Base-by-base conservation (phyloP, 53 echinoderm and acorn worm genomes). In the Mesocentrotus franciscanus region DNA sequence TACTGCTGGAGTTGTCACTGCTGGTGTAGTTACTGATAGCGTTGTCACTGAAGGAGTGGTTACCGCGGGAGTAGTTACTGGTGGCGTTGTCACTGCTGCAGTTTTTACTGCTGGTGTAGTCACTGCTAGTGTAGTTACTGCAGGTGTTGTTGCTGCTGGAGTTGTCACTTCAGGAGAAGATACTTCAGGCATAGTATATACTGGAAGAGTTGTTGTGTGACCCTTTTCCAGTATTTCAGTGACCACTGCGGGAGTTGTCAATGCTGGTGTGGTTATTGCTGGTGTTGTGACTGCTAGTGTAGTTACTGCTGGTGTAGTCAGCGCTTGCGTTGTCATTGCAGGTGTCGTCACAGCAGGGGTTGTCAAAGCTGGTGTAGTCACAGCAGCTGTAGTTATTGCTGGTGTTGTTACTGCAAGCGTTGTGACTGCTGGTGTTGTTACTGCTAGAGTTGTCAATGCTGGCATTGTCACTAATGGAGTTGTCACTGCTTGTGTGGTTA, bases 81-180 rank as follows among this genome's bases (percentile, higher is more conserved):
- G 33, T 12, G 26, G 34, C 1, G 76, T 89, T 34, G 95, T 95
- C 0, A 90, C 30, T 18, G 84, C 42, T 85, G 92, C 92, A 4
- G 96, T 95, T 29, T 95, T 94, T 27, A 94, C 76, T 36, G 90
- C 90, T 22, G 90, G 89, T 4, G 96, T 93, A 27, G 94, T 96
- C 9, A 94, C 42, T 90, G 32, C 94, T 75, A 17, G 35, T 36
- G 81, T 29, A 4, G 72, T 72, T 22, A 30, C 8, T 27, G 27
- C 74, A n/a, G 2, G 39, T 79, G 79, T 79, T 0, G 36, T 16
- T 3, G 16, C 36, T 15, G 18, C 36, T 14, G 5, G 14, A 78
- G 78, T 33, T 13, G 95, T 95, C 30, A 60, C 68, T 32, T 29
- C 76, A 27, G 76, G 32, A 34, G 76, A 10, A 5, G 95, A 56